Conservation (phyloP, 1,140 invertebrate genomes). For the Achatina immaculata region DNA sequence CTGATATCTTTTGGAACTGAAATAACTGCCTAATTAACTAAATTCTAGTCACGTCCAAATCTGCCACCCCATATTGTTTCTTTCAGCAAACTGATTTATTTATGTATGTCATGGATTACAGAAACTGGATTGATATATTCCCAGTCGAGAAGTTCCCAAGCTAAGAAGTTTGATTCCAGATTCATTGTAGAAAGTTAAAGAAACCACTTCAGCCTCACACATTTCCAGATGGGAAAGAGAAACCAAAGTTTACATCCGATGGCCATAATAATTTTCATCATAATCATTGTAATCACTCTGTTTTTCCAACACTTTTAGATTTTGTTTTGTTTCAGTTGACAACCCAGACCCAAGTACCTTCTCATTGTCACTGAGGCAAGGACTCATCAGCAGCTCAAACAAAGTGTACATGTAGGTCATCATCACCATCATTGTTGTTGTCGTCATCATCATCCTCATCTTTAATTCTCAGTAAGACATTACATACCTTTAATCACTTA, state of each 20-base stretch:
- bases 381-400: not conserved
- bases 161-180: not conserved
- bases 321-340: constrained; percentile 12
- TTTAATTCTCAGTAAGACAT: not conserved
- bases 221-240: not conserved
- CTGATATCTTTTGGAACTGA: not conserved
- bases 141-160: not conserved
- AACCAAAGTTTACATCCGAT: not conserved
- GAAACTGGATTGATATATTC: too few relatives aligned
- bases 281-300: not conserved
- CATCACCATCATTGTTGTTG: not conserved
- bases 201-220: not conserved
- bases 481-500: not conserved
- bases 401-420: constrained; percentile 8
- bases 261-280: not conserved
- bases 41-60: too few relatives aligned
- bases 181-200: not conserved
- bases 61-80: too few relatives aligned
- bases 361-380: constrained; percentile 5
- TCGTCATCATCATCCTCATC: not conserved
- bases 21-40: too few relatives aligned
- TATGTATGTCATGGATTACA: too few relatives aligned
- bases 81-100: too few relatives aligned
- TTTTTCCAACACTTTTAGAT: not conserved
- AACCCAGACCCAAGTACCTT: constrained; percentile 12